These are phyloP conservation scores for Mellilla xanthometata DNA, from an alignment of 2,888 invertebrate genomes.

Conservation along the genomic window DNA sequence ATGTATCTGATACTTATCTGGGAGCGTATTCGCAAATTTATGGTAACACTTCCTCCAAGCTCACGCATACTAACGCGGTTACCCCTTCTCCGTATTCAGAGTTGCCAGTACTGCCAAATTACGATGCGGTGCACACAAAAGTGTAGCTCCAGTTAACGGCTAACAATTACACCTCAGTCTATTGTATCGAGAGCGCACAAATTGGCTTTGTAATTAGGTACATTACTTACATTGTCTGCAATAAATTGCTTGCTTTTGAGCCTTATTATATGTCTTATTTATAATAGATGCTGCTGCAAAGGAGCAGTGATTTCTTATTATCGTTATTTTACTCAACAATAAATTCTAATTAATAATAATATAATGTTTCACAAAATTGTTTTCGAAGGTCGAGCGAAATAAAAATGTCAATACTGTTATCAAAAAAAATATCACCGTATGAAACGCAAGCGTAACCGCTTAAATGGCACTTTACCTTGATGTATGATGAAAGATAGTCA, in stretches of 20 bases:
- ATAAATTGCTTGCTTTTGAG: neutral
- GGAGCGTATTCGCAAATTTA: slow-evolving; percentile 47
- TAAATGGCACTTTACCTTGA: slow-evolving; percentile 33
- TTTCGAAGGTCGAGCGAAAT: too few species aligned
- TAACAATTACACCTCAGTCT: slow-evolving; percentile 24
- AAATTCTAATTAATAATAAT: too few species aligned
- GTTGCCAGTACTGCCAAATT: slow-evolving; percentile 20
- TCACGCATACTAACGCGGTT: slow-evolving; percentile 40
- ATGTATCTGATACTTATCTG: slow-evolving; percentile 39
- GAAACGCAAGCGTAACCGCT: slow-evolving; percentile 17
- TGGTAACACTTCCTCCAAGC: slow-evolving; percentile 42
- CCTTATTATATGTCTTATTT: too few species aligned
- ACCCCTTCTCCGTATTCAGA: slow-evolving; percentile 18
- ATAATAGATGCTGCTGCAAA: too few species aligned
- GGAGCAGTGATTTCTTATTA: too few species aligned
- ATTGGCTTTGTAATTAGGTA: slow-evolving; percentile 22
- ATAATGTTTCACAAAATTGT: too few species aligned
- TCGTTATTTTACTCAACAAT: too few species aligned
- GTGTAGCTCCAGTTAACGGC: slow-evolving; percentile 24
- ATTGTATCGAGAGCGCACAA: slow-evolving; percentile 16
- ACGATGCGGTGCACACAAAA: slow-evolving; percentile 20
- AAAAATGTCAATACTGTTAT: slow-evolving; percentile 13
- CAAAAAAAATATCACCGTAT: slow-evolving; percentile 22
- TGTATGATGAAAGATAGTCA: slow-evolving; percentile 27
- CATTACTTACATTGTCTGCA: slow-evolving; percentile 4